A percentile compares a stretch with the other conserved stretches of the same genome.
Conservation (phyloP, 2,113 vertebrate genomes). For the Passerina amoena region DNA sequence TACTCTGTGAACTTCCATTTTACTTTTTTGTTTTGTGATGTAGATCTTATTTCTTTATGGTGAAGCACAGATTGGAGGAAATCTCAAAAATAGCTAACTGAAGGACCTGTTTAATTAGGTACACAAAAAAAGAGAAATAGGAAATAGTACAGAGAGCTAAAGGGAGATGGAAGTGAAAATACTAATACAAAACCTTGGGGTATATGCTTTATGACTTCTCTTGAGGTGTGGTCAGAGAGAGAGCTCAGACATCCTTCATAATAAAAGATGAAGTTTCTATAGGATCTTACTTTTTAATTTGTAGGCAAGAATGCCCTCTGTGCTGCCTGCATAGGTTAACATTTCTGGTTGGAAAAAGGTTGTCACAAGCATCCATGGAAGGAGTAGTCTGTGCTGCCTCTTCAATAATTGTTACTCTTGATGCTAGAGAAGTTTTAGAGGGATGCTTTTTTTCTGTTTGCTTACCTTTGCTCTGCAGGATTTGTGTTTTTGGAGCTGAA, state of each 20-base stretch:
- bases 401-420: not conserved
- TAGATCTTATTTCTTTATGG: not conserved
- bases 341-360: not conserved
- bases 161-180: not conserved
- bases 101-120: not conserved
- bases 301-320: not conserved
- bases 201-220: not conserved
- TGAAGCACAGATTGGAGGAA: not conserved
- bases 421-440: not conserved
- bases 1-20: not conserved
- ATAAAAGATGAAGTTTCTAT: not conserved
- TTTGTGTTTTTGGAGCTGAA: not conserved
- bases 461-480: not conserved
- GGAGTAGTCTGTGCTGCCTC: not conserved
- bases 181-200: not conserved
- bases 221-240: not conserved
- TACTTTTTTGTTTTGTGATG: not conserved
- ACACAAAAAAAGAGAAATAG: not conserved
- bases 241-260: not conserved
- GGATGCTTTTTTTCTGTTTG: not conserved
- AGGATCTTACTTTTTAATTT: not conserved
- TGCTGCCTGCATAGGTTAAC: not conserved
- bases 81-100: not conserved
- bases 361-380: not conserved
- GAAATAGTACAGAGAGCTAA: not conserved